These are phyloP conservation scores for Chironomus riparius DNA, from an alignment of 2,888 invertebrate species.

Conservation along the genomic window DNA sequence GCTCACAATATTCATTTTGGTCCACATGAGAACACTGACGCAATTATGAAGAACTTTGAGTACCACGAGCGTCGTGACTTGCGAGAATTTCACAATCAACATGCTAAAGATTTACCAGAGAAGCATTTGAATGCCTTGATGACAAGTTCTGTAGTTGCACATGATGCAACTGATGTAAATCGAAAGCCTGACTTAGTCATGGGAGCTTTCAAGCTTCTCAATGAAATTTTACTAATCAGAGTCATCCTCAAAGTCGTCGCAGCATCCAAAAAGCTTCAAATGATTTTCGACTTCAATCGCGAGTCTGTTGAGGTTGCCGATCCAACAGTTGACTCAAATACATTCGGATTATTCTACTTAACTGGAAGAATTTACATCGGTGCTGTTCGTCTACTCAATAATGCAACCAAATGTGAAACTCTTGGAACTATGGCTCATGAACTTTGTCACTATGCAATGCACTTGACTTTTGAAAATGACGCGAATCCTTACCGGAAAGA, in stretches of 20 bases:
- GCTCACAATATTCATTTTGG: neutral
- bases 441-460: no score
- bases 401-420: no score
- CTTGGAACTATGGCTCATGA: no score
- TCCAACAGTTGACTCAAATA: neutral
- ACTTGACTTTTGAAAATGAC: no score
- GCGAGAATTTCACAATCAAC: neutral
- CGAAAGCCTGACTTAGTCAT: neutral
- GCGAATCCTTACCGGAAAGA: no score
- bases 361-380: no score
- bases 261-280: neutral
- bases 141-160: neutral
- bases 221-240: neutral
- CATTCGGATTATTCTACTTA: neutral
- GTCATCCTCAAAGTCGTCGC: neutral
- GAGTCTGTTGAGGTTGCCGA: neutral
- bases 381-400: no score
- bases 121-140: neutral
- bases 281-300: neutral
- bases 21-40: neutral
- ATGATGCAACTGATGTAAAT: neutral
- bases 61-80: neutral
- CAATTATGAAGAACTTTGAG: neutral
- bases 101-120: neutral
- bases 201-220: neutral